phyloP scores from a whole-genome alignment of 2,113 vertebrate genomes.

The Mus musculus region GRCm39 chr7:76634001-76634500 shows the following conservation, averaged over 20 bases:
- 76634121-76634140: too few species aligned
- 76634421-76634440: not conserved
- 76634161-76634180: not conserved
- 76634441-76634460: not conserved
- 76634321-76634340: not conserved
- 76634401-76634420: not conserved
- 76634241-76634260: not conserved
- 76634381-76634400: not conserved
- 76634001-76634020: not conserved
- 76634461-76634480: not conserved
- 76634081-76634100: not conserved
- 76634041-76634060: not conserved
- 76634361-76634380: not conserved
- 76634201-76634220: not conserved
- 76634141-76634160: not conserved
- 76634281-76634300: not conserved
- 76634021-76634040: constrained; percentile 8
- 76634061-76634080: constrained; percentile 14
- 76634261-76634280: not conserved
- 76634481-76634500: not conserved
- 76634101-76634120: not conserved
- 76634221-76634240: not conserved
- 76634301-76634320: not conserved
- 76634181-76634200: not conserved
- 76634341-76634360: not conserved